phyloP scores from a whole-genome alignment of 2,888 invertebrate genomes.

The Hyles lineata region DNA sequence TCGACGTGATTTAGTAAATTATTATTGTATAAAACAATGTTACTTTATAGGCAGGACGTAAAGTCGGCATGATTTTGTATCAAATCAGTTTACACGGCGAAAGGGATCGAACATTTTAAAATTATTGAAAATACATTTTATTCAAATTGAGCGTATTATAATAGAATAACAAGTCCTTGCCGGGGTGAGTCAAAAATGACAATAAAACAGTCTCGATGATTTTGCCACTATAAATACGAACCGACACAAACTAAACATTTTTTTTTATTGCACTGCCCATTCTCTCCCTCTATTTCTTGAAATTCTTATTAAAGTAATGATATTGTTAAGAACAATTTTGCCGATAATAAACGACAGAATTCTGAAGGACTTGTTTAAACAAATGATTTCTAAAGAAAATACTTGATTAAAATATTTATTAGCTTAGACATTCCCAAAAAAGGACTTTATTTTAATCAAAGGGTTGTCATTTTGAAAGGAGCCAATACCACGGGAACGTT shows the following conservation, averaged over 20 bases:
- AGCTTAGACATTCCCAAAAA: too few species aligned
- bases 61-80: neutral
- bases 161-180: neutral
- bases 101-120: neutral
- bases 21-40: neutral
- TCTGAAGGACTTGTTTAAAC: too few species aligned
- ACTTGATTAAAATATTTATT: too few species aligned
- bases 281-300: too few species aligned
- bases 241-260: neutral
- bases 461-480: neutral
- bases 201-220: neutral
- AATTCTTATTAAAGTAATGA: too few species aligned
- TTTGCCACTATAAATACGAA: neutral
- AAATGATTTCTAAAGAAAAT: too few species aligned
- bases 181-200: slow-evolving; percentile 9
- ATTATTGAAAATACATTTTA: neutral
- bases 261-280: neutral
- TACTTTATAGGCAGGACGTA: neutral
- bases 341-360: too few species aligned
- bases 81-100: neutral
- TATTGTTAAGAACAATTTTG: too few species aligned
- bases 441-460: too few species aligned
- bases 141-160: neutral
- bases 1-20: neutral
- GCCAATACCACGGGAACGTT: neutral